A percentile compares a stretch with the other conserved stretches of the same genome.
phyloP scores from a whole-genome alignment of 1,140 invertebrate genomes.

The Drosophila neocordata region DNA sequence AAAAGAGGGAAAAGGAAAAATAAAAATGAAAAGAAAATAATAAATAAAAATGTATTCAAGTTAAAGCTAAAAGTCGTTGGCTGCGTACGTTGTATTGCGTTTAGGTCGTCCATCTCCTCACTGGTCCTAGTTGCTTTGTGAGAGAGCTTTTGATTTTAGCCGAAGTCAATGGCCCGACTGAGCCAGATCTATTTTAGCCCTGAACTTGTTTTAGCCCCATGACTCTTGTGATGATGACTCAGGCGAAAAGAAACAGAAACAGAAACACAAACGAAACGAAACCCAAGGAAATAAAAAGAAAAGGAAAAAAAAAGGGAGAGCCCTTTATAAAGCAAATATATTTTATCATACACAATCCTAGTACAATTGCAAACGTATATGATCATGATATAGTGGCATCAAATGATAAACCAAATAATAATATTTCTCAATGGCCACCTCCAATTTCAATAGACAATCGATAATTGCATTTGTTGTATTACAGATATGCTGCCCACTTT shows the following conservation, averaged over 20 bases:
- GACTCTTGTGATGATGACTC: background rate
- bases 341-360: background rate
- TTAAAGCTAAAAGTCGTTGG: slow-evolving; percentile 9
- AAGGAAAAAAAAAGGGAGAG: background rate
- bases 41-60: slow-evolving; percentile 12
- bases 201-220: slow-evolving; percentile 5
- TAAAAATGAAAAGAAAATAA: background rate
- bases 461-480: background rate
- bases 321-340: no score
- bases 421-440: slow-evolving; percentile 29
- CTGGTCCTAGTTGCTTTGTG: slow-evolving; percentile 8
- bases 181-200: slow-evolving; percentile 13
- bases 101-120: background rate
- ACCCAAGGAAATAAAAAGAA: background rate
- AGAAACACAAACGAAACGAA: background rate
- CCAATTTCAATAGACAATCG: slow-evolving; percentile 14
- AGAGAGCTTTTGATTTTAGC: slow-evolving; percentile 8
- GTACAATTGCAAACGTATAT: slow-evolving; percentile 22
- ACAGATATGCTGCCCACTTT: background rate
- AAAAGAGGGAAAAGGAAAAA: background rate
- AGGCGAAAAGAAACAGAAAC: background rate
- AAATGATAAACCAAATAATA: slow-evolving; percentile 31
- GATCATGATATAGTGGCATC: slow-evolving; percentile 34
- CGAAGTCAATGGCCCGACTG: slow-evolving; percentile 36
- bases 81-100: slow-evolving; percentile 2